Evolutionary conservation across 2,113 vertebrate species (phyloP).

Genomic region (human): GRCh38 chr7:73985501-73986000

Average conservation of each 20-base stretch:
- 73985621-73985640: no score
- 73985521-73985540: background rate
- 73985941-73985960: background rate
- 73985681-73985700: background rate
- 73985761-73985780: background rate
- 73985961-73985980: background rate
- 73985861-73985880: background rate
- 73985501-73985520: background rate
- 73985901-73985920: background rate
- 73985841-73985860: constrained; percentile 48
- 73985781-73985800: background rate
- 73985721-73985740: background rate
- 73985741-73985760: background rate
- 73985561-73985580: background rate
- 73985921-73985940: background rate
- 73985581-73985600: background rate
- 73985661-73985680: background rate
- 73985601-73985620: no score
- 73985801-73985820: background rate
- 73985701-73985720: background rate
- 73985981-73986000: background rate
- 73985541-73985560: background rate
- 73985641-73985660: background rate
- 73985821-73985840: background rate
- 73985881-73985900: constrained; percentile 27